phyloP scores from a whole-genome alignment of 2,797 vertebrate genomes.

The Jordanella pulchra region DNA sequence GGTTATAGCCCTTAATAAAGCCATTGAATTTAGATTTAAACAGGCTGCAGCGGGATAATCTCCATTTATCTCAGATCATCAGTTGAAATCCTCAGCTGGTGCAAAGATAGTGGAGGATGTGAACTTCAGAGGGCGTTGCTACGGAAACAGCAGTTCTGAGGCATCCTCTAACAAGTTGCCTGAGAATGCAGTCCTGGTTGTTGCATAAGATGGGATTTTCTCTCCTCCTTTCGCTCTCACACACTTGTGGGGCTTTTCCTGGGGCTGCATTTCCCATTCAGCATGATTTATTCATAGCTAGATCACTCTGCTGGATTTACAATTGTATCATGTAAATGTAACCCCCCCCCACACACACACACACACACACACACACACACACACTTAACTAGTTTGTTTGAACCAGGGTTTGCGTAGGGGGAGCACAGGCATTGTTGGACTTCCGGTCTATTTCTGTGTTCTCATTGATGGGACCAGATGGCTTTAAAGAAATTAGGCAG shows the following conservation, averaged over 20 bases:
- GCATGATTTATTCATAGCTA: slow-evolving; percentile 74
- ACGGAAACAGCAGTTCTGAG: slow-evolving; percentile 71
- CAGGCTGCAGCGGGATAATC: slow-evolving; percentile 21
- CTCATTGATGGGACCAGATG: slow-evolving; percentile 35
- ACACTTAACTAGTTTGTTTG: slow-evolving; percentile 45
- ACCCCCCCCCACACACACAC: slow-evolving; percentile 50
- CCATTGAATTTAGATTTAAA: slow-evolving; percentile 10
- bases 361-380: too few species aligned
- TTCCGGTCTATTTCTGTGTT: slow-evolving; percentile 31
- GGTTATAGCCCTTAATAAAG: not conserved
- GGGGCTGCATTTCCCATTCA: slow-evolving; percentile 68
- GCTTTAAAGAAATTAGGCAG: slow-evolving; percentile 38
- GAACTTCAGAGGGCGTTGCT: slow-evolving; percentile 65
- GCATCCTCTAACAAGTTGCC: slow-evolving; percentile 72
- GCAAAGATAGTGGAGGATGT: slow-evolving; percentile 44
- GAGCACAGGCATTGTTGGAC: slow-evolving; percentile 29
- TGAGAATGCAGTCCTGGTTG: slow-evolving; percentile 67
- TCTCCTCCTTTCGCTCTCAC: slow-evolving; percentile 38
- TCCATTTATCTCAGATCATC: slow-evolving; percentile 45
- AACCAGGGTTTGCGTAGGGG: slow-evolving; percentile 24
- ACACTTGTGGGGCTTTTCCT: slow-evolving; percentile 71
- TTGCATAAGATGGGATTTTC: slow-evolving; percentile 71
- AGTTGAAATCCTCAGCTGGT: slow-evolving; percentile 35
- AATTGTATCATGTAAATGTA: slow-evolving; percentile 58
- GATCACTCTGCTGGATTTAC: slow-evolving; percentile 60